Evolutionary conservation across 2,797 vertebrate genomes (phyloP).

Genomic region (Eulemur albifrons): DNA sequence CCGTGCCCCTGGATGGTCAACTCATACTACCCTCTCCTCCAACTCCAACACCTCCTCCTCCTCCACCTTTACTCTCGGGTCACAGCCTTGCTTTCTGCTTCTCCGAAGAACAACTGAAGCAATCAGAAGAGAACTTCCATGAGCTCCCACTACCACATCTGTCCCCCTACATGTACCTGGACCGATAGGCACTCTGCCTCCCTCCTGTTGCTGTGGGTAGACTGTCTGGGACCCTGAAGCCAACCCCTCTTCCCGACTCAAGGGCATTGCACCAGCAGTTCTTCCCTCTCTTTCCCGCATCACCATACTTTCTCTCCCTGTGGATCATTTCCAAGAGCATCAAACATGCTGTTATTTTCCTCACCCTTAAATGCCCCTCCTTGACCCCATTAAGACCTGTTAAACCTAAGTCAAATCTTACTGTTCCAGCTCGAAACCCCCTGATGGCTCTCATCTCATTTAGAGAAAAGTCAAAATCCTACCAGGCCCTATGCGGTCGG

Average conservation of each 20-base stretch:
- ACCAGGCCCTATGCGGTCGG: not conserved
- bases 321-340: not conserved
- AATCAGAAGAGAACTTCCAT: not conserved
- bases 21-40: not conserved
- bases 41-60: not conserved
- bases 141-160: fast-evolving
- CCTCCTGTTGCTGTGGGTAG: too few species aligned
- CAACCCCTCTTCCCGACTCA: not conserved
- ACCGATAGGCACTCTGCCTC: not conserved
- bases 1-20: not conserved
- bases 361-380: not conserved
- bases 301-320: not conserved
- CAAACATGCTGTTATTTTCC: not conserved
- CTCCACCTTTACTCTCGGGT: not conserved
- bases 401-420: not conserved
- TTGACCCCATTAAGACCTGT: not conserved
- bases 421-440: not conserved
- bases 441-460: not conserved
- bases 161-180: fast-evolving
- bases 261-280: fast-evolving
- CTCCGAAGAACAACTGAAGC: not conserved
- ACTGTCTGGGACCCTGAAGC: not conserved
- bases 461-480: not conserved
- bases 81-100: not conserved
- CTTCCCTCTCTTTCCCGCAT: not conserved